Evolutionary conservation across 2,888 invertebrate species (phyloP).

Genomic region (Anaspis maculata): DNA sequence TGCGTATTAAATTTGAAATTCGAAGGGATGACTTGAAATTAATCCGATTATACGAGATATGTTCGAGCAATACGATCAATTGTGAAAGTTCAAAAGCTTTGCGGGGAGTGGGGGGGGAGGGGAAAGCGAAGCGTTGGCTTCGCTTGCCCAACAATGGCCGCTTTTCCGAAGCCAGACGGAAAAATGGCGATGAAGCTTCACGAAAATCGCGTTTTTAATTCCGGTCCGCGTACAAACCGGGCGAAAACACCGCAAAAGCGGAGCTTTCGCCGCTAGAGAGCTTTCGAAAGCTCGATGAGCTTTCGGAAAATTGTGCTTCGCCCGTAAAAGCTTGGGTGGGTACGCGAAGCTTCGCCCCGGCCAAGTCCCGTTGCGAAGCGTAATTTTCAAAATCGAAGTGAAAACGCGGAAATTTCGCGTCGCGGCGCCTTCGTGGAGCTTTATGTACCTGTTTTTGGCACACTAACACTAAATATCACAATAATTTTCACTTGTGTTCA

Average conservation of each 20-base stretch:
- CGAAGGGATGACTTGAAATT: too few species aligned
- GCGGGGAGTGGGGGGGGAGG: constrained; percentile 25
- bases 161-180: constrained; percentile 39
- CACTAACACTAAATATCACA: constrained; percentile 43
- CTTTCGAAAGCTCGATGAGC: too few species aligned
- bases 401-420: constrained; percentile 6
- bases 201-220: too few species aligned
- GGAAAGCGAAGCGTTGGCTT: constrained; percentile 36
- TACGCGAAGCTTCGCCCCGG: constrained; percentile 20
- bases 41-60: too few species aligned
- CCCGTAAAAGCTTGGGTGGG: constrained; percentile 15
- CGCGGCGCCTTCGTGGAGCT: neutral
- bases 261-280: too few species aligned
- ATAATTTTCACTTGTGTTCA: constrained; percentile 39
- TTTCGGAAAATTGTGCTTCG: constrained; percentile 20
- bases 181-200: constrained; percentile 44
- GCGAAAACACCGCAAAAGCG: constrained; percentile 5
- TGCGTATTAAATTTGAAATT: too few species aligned
- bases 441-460: constrained; percentile 42
- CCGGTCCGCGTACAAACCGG: neutral
- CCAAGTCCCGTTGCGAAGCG: constrained; percentile 8
- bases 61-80: too few species aligned
- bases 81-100: too few species aligned
- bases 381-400: constrained; percentile 2
- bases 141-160: constrained; percentile 39